Percentiles rank a stretch among this genome's conserved stretches.
Conservation (phyloP, 2,113 vertebrate genomes). For the Scopus umbretta region DNA sequence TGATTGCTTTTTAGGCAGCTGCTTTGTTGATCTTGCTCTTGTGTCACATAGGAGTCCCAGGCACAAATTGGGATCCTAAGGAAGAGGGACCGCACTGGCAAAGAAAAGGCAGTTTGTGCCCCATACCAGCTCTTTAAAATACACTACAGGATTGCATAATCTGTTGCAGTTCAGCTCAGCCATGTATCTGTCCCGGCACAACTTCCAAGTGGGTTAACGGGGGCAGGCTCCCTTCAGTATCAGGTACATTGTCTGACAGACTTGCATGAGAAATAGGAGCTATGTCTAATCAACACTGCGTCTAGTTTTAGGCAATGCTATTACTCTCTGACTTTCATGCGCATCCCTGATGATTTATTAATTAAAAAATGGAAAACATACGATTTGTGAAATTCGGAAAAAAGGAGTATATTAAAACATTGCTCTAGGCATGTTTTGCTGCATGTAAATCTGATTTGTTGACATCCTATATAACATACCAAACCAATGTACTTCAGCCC, state of each 20-base stretch:
- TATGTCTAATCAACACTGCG: conserved; percentile 3
- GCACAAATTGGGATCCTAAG: not conserved
- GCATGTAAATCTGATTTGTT: conserved; percentile 58
- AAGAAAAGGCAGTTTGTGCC: not conserved
- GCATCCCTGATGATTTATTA: conserved; percentile 52
- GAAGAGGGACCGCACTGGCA: not conserved
- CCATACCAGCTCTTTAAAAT: not conserved
- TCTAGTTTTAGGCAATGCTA: conserved; percentile 38
- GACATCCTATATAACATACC: not conserved
- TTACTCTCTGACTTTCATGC: conserved; percentile 58
- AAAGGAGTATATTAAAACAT: conserved; percentile 47
- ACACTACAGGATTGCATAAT: not conserved
- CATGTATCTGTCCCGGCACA: not conserved
- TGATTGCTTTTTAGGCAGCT: conserved; percentile 19
- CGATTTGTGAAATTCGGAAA: conserved; percentile 52
- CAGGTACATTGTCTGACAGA: not conserved
- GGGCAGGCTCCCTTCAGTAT: not conserved
- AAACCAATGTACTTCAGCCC: not conserved
- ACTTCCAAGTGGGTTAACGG: not conserved
- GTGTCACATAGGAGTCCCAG: not conserved
- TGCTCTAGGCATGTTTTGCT: conserved; percentile 43
- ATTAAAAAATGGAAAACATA: conserved; percentile 59
- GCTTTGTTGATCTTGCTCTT: not conserved
- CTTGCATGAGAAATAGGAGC: not conserved
- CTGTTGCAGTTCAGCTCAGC: not conserved